Percentiles rank a stretch among this genome's conserved stretches.
Evolutionary conservation across 2,113 vertebrate species (phyloP).

Genomic region (Apistogramma diplotaenia): DNA sequence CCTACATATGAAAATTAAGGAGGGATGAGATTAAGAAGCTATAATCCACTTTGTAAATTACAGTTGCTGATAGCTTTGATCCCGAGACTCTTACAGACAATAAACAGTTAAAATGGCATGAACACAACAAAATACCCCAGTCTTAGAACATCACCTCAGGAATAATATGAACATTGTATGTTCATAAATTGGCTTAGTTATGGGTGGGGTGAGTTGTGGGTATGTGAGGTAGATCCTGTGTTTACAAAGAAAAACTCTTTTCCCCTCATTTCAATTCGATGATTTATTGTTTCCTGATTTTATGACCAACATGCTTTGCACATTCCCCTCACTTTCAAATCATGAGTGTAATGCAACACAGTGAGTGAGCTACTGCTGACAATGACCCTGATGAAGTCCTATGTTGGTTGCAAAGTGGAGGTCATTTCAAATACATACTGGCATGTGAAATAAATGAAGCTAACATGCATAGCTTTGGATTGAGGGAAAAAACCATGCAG

Average conservation of each 20-base stretch:
- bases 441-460: not conserved
- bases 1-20: not conserved
- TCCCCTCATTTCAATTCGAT: not conserved
- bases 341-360: not conserved
- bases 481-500: too few relatives aligned
- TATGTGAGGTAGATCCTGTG: not conserved
- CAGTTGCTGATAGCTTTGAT: not conserved
- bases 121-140: too few relatives aligned
- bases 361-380: not conserved
- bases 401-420: not conserved
- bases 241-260: not conserved
- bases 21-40: not conserved
- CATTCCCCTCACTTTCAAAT: not conserved
- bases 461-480: too few relatives aligned
- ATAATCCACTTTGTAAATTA: not conserved
- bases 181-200: not conserved
- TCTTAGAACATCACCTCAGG: not conserved
- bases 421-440: not conserved
- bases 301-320: not conserved
- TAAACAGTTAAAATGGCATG: too few relatives aligned
- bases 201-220: not conserved
- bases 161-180: not conserved
- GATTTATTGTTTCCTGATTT: not conserved
- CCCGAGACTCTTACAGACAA: too few relatives aligned
- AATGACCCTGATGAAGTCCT: fast-evolving